Base-by-base conservation (phyloP, 2,888 invertebrate genomes). In the Pyralis farinalis region DNA sequence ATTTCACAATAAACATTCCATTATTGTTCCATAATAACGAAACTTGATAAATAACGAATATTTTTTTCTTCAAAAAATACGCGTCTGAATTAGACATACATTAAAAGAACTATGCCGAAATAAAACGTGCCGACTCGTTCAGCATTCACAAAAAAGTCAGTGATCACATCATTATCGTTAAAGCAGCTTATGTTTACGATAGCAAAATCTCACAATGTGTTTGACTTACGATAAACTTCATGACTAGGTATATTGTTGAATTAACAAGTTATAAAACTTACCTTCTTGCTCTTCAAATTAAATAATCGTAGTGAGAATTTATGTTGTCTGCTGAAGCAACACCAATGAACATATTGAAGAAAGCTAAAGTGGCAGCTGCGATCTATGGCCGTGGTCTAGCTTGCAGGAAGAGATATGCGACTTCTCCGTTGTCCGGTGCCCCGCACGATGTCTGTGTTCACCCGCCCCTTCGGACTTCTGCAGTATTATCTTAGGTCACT, bases 301-400 rank as follows among this genome's bases (percentile, higher is more conserved):
- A 68, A 61, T 88, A 88, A 63, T 88, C 88, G 87, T 88, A 88
- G 58, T 88, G 88, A 43, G 88, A 85, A 69, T 87, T 82, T 45
- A 86, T 85, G 82, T 86, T 87, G 70, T 74, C 87, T 71, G 79
- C 87, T 50, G 87, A 86, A 45, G 88, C 86, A 53, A 88, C 74
- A 61, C 88, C 88, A 84, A 88, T 88, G 72, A 88, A 88, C 88
- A 88, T 88, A 76, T 81, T 86, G 87, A 50, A 63, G 53, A 48
- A 49, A 55, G 53, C 45, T 49, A 43, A 22, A 40, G 37, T 40
- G 38, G 44, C 44, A 39, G 41, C 47, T 47, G 40, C 44, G 53
- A 37, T 37, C 44, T 47, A 36, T 33, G 37, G 38, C 49, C 50
- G 46, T 48, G 51, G 56, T 65, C 71, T 65, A 66, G 67, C 61